Base-by-base conservation (phyloP, 2,113 vertebrate genomes). In the Raja brachyura region DNA sequence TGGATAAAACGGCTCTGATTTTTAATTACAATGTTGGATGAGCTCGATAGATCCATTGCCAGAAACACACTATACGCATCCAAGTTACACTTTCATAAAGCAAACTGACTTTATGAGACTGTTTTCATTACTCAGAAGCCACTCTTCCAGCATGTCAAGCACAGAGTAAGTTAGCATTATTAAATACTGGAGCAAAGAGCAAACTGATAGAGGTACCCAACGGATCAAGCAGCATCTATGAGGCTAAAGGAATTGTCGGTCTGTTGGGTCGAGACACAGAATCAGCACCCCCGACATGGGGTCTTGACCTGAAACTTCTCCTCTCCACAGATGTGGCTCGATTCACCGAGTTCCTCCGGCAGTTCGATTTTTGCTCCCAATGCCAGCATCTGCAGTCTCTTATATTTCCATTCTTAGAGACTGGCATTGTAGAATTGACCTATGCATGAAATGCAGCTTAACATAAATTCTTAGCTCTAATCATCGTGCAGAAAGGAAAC, bases 1-100 rank as follows among this genome's bases (percentile, higher is more conserved):
- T 54, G 78, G 78, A 48, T 81, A 20, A 81, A 48, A 18, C 54
- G 33, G 16, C 39, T 54, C 20, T 9, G 6, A 25, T 54, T 81
- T 81, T 81, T 54, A 81, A 81, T 54, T 81, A 48, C 33, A 81
- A 81, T 81, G 76, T 81, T 81, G 5, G 13, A 48, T 81, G 78
- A 22, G 18, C 31, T 7, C 14, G 39, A 10, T 1, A 2, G 39
- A 20, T 33, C 5, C 22, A 8, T 5, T 54, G 78, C 18, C 78
- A 81, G 18, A 54, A 81, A 22, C 6, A 7, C 5, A 39, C 39
- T 39, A 5, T 6, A 48, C 39, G 48, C 5, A 2, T 5, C 18
- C 31, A 81, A 54, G 78, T 81, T 54, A 54, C 20, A 48, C 39
- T 81, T 54, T 81, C 7, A 9, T 7, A 20, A 81, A 48, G 20